A percentile compares a stretch with the other conserved stretches of the same genome.
These are phyloP conservation scores for Eueides isabella DNA, from an alignment of 1,140 invertebrate genomes.

Conservation along the genomic window DNA sequence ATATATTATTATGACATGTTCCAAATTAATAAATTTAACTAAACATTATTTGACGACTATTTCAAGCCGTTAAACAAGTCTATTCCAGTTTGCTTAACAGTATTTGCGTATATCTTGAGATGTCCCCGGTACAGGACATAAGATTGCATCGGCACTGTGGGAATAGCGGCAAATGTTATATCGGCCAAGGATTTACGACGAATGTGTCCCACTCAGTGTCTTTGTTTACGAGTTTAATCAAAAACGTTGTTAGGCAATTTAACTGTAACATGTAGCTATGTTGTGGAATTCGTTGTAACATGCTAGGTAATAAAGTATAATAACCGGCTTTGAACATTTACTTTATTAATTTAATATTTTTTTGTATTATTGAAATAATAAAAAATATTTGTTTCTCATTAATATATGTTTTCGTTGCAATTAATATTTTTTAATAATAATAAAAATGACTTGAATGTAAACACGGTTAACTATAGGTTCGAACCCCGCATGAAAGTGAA, in stretches of 20 bases:
- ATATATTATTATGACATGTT: too few relatives aligned
- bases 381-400: neutral
- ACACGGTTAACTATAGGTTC: too few relatives aligned
- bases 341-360: neutral
- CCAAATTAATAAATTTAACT: neutral
- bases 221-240: slow-evolving; percentile 25
- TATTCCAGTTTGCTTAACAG: neutral
- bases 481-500: too few relatives aligned
- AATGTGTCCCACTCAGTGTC: slow-evolving; percentile 13
- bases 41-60: too few relatives aligned
- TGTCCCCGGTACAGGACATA: neutral
- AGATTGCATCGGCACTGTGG: slow-evolving; percentile 16
- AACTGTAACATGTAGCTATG: neutral
- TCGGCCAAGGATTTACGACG: slow-evolving; percentile 22
- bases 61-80: too few relatives aligned
- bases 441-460: too few relatives aligned
- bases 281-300: neutral
- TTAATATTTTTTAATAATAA: too few relatives aligned
- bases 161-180: slow-evolving; percentile 17
- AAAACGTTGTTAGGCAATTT: slow-evolving; percentile 14
- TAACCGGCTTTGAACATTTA: neutral
- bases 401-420: too few relatives aligned
- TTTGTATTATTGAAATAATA: too few relatives aligned
- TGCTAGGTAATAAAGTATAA: neutral
- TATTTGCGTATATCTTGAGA: neutral